Evolutionary conservation across 2,797 vertebrate species (phyloP), one percentile per base, ranked within the genome.

Genomic region (Sciurus carolinensis): DNA sequence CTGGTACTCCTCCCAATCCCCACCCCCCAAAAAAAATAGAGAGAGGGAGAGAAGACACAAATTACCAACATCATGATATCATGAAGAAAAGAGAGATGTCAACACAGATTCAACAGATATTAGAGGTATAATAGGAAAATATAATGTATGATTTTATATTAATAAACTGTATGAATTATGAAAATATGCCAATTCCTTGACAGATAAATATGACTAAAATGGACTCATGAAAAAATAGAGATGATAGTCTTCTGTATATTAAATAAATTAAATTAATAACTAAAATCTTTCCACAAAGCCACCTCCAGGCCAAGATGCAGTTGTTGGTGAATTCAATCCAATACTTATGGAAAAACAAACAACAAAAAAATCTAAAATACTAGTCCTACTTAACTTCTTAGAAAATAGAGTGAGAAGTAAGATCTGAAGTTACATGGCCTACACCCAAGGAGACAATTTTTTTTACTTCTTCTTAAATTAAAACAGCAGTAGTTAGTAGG

Each of bases 231-330:
- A 62, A 9, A 67, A 92, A 76, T 50, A 33, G 17, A 67, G 72
- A 73, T 26, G 44, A 10, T 62, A 52, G 28, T 90, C 47, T 28
- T 77, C 81, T 79, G 39, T 50, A 79, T 62, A 24, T 72, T 81
- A 90, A 90, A 17, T 22, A 81, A 67, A 4, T 90, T 86, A 8
- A 93, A 80, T 75, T 90, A 80, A 85, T 90, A 81, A 85, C 3
- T 62, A 62, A 86, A 75, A 75, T 90, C 26, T 73, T 82, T 28
- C 33, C 39, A n/a, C n/a, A 67, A 24, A 69, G 54, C 36, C 42
- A 90, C 30, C 9, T 71, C 8, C 2, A 54, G 17, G 69, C 30
- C n/a, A 44, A 87, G 14, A 87, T 76, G 22, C n/a, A 81, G 75
- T 86, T 76, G 52, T 13, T 87, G 17, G 44, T 77, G 39, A 77